Evolutionary conservation across 2,797 vertebrate genomes (phyloP).

Genomic region (Gallinago stenura): DNA sequence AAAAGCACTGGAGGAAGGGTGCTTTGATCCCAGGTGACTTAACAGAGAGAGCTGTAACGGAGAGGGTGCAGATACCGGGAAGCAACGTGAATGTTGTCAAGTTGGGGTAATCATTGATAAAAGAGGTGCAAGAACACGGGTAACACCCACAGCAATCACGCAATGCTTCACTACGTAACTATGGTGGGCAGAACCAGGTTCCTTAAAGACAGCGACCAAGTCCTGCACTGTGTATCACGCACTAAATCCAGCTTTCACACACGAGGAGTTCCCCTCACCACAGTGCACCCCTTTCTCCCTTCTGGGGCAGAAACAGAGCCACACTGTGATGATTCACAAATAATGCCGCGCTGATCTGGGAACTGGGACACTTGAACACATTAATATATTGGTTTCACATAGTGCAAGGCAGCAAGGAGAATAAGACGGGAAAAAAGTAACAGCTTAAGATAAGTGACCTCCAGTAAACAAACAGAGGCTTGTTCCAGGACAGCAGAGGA

Average conservation of each 20-base stretch:
- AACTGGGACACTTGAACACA: not conserved
- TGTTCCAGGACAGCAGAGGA: not conserved
- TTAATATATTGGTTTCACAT: not conserved
- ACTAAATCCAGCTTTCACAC: not conserved
- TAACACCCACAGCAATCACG: not conserved
- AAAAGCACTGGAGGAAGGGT: not conserved
- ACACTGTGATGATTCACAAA: not conserved
- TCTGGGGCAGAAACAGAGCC: not conserved
- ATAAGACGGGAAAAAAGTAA: not conserved
- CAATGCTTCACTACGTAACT: not conserved
- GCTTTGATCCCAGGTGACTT: not conserved
- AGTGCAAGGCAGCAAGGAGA: not conserved
- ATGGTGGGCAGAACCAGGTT: not conserved
- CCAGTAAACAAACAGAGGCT: conserved; percentile 25
- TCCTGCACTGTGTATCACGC: not conserved
- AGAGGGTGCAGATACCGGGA: not conserved
- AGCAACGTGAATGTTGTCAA: rapidly evolving
- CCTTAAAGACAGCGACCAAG: not conserved
- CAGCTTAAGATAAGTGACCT: not conserved
- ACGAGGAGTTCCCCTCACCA: not conserved
- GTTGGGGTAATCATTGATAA: rapidly evolving
- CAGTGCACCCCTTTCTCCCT: not conserved
- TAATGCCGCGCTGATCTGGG: not conserved
- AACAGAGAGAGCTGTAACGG: not conserved
- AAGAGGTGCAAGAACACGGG: not conserved